Evolutionary conservation across 2,113 vertebrate genomes (phyloP).

Genomic region (Alligator sinensis): DNA sequence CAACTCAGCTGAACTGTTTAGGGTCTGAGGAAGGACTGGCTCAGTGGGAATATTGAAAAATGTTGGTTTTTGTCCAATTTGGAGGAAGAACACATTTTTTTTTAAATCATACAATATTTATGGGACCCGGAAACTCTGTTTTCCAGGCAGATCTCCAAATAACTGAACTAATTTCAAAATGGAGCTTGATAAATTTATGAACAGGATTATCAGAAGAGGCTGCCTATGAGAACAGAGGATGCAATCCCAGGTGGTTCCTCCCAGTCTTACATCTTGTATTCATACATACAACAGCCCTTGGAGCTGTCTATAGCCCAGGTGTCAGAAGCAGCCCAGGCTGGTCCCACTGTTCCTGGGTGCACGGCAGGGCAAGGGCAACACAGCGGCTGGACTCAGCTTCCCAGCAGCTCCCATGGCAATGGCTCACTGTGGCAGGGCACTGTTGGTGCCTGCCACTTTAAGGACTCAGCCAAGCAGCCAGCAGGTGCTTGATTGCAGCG

Average conservation of each 20-base stretch:
- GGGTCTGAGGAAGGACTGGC: neutral
- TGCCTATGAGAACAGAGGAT: constrained; percentile 59
- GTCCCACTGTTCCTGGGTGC: neutral
- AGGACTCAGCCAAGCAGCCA: too few relatives aligned
- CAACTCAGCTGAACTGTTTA: neutral
- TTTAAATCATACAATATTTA: constrained; percentile 57
- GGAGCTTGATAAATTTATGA: constrained; percentile 63
- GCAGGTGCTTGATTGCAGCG: too few relatives aligned
- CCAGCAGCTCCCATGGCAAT: too few relatives aligned
- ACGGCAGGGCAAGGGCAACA: neutral
- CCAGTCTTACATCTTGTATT: neutral
- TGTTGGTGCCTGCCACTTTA: too few relatives aligned
- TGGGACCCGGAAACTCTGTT: constrained; percentile 61
- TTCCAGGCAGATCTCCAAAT: neutral
- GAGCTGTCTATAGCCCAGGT: neutral
- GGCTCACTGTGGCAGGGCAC: too few relatives aligned
- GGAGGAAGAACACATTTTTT: constrained; percentile 39
- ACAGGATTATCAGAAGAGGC: constrained; percentile 34
- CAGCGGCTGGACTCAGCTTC: too few relatives aligned
- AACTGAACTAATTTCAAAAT: constrained; percentile 47
- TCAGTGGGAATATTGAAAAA: constrained; percentile 33
- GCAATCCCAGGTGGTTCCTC: constrained; percentile 51
- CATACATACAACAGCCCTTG: neutral
- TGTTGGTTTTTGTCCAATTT: constrained; percentile 42
- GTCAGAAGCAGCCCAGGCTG: neutral